These are phyloP conservation scores for Drosophila subquinaria DNA, from an alignment of 2,888 invertebrate species.

Conservation along the genomic window DNA sequence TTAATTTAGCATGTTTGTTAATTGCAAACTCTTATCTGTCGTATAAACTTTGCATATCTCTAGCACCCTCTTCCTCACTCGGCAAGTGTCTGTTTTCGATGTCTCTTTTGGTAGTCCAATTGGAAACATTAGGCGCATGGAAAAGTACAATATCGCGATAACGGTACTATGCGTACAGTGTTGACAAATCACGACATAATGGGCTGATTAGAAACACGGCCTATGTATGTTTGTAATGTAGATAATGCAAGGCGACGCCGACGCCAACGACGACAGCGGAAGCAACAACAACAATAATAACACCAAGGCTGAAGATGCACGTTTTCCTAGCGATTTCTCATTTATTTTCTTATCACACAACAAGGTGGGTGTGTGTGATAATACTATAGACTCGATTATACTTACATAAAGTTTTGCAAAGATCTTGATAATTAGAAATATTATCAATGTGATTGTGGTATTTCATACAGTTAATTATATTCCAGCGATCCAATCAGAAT, in stretches of 20 bases:
- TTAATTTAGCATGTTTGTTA: too few species aligned
- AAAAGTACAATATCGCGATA: constrained; percentile 62
- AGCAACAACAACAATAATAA: constrained; percentile 4
- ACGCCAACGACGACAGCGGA: constrained; percentile 3
- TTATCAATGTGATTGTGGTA: constrained; percentile 31
- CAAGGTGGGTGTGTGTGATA: constrained; percentile 50
- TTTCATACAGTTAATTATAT: constrained; percentile 27
- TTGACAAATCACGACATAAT: constrained; percentile 64
- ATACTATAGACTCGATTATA: constrained; percentile 30
- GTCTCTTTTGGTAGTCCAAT: constrained; percentile 12
- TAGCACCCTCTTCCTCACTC: neutral
- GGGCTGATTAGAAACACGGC: constrained; percentile 57
- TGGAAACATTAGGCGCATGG: constrained; percentile 41
- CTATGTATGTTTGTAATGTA: neutral
- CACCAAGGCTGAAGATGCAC: constrained; percentile 39
- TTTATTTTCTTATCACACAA: constrained; percentile 43
- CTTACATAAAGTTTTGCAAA: constrained; percentile 70
- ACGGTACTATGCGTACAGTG: constrained; percentile 69
- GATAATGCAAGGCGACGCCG: constrained; percentile 12
- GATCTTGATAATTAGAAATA: constrained; percentile 42
- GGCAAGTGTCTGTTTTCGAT: neutral
- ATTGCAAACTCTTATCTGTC: neutral
- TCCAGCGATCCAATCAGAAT: constrained; percentile 53
- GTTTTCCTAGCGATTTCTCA: constrained; percentile 46
- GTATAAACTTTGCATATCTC: neutral